Percentiles rank a stretch among this genome's conserved stretches.
phyloP scores from a whole-genome alignment of 2,797 vertebrate species.

The Chiloscyllium punctatum region DNA sequence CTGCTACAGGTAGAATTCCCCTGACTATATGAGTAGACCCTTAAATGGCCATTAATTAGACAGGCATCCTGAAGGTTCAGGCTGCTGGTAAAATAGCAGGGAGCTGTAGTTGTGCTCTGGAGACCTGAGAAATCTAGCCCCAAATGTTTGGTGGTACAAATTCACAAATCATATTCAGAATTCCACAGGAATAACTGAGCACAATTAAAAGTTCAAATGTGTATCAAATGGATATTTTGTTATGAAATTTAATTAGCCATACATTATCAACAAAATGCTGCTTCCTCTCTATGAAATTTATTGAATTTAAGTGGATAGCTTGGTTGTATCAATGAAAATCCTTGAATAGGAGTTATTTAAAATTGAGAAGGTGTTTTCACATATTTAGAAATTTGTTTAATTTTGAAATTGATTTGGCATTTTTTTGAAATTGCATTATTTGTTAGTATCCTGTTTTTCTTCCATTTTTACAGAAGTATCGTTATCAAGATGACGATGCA shows the following conservation, averaged over 20 bases:
- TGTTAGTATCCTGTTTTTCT: neutral
- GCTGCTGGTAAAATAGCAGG: neutral
- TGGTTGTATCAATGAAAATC: neutral
- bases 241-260: neutral
- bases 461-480: constrained; percentile 71
- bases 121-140: neutral
- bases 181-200: neutral
- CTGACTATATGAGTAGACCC: neutral
- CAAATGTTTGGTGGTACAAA: neutral
- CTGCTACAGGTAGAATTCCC: neutral
- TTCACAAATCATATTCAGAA: neutral
- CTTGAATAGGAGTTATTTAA: neutral
- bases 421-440: neutral
- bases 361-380: neutral
- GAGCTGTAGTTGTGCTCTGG: neutral
- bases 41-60: no score
- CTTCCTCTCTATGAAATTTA: neutral
- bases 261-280: neutral
- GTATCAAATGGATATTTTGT: neutral
- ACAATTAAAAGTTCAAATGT: neutral
- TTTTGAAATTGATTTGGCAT: neutral
- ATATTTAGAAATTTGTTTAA: neutral
- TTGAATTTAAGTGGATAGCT: neutral
- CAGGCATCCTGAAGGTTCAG: no score
- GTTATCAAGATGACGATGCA: constrained; percentile 82